Evolutionary conservation across 2,888 invertebrate species (phyloP).

Genomic region (Yponomeuta malinellus): DNA sequence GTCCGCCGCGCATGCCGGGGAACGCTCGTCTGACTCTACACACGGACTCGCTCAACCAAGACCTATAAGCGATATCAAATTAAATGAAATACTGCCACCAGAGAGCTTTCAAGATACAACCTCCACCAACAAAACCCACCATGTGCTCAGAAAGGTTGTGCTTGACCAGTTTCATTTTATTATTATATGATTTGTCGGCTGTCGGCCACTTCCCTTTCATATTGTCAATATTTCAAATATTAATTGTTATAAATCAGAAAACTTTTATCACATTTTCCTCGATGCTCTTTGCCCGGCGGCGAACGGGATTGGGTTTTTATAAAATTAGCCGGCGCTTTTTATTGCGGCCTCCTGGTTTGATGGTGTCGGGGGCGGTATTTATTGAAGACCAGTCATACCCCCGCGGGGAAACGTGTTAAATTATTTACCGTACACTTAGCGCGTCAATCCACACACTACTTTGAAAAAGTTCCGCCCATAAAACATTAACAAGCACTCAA

Average conservation of each 20-base stretch:
- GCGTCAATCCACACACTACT: constrained; percentile 70
- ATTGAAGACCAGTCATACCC: constrained; percentile 38
- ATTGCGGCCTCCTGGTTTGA: constrained; percentile 1
- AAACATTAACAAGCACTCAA: constrained; percentile 77
- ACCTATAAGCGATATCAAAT: constrained; percentile 10
- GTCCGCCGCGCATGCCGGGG: not conserved
- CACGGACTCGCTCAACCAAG: constrained; percentile 3
- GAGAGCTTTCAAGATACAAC: not conserved
- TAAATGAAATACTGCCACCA: not conserved
- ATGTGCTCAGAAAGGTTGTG: not conserved
- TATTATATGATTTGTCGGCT: constrained; percentile 70
- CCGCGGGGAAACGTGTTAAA: constrained; percentile 63
- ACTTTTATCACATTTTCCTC: constrained; percentile 43
- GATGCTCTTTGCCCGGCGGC: constrained; percentile 48
- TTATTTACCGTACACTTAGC: constrained; percentile 71
- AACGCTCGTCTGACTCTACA: not conserved
- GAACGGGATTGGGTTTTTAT: constrained; percentile 61
- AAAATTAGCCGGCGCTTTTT: constrained; percentile 39
- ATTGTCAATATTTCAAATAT: constrained; percentile 75
- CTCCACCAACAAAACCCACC: constrained; percentile 7
- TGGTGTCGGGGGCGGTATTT: not conserved
- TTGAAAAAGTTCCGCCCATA: constrained; percentile 73
- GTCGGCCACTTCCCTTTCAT: constrained; percentile 71
- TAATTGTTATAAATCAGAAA: constrained; percentile 74
- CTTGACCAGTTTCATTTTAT: constrained; percentile 15